A percentile compares a stretch with the other conserved stretches of the same genome.
These are phyloP conservation scores for Aradus depressus DNA, from an alignment of 2,888 invertebrate genomes.

Conservation along the genomic window DNA sequence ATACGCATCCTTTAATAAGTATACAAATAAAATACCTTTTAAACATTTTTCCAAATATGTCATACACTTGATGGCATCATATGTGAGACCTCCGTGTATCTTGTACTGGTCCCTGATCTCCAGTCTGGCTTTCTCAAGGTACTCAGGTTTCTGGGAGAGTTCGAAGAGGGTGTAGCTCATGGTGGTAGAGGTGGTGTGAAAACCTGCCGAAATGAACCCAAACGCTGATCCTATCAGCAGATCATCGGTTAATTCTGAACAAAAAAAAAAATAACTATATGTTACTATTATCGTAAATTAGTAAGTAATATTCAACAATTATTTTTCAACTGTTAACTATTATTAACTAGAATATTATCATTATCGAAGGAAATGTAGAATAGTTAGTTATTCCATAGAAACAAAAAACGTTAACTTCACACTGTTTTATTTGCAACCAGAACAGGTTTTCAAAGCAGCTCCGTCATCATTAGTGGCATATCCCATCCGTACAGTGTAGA, in stretches of 20 bases:
- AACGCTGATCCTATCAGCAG: constrained; percentile 7
- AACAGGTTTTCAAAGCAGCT: no score
- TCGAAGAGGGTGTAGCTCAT: constrained; percentile 10
- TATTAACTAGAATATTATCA: neutral
- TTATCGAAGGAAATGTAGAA: neutral
- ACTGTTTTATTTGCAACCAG: no score
- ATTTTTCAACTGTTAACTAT: neutral
- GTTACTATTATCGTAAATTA: neutral
- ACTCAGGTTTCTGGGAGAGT: constrained; percentile 3
- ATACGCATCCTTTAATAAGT: neutral
- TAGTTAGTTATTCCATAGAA: neutral
- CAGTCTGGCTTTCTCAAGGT: constrained; percentile 3
- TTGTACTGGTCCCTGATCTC: constrained; percentile 10
- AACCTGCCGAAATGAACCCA: constrained; percentile 12
- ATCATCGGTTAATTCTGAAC: constrained; percentile 6
- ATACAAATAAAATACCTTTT: constrained; percentile 4
- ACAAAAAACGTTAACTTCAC: no score
- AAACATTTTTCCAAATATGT: constrained; percentile 10
- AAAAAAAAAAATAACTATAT: neutral
- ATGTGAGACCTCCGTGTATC: constrained; percentile 3
- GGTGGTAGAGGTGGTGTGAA: constrained; percentile 10
- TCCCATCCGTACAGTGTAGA: no score
- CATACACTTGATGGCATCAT: constrained; percentile 14
- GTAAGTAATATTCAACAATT: neutral
- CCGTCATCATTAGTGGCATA: no score